These are phyloP conservation scores for Delichon dasypus DNA, from an alignment of 2,797 vertebrate species.

Conservation along the genomic window DNA sequence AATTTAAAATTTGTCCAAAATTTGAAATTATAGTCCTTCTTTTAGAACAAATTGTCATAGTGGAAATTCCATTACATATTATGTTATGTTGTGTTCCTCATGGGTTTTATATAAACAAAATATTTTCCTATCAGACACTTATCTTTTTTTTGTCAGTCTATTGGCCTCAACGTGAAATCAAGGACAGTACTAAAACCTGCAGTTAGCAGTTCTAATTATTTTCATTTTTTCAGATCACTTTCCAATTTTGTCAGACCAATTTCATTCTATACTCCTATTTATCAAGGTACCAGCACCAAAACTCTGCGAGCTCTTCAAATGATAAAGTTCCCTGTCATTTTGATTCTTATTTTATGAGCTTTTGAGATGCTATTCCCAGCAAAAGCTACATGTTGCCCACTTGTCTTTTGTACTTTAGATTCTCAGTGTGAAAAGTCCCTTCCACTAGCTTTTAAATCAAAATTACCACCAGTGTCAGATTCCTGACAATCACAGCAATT, in stretches of 20 bases:
- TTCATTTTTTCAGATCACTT: not conserved
- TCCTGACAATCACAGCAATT: not conserved
- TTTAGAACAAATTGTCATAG: not conserved
- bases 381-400: not conserved
- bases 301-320: not conserved
- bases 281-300: not conserved
- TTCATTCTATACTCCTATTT: not conserved
- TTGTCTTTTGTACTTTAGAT: not conserved
- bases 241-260: not conserved
- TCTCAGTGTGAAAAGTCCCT: not conserved
- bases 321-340: not conserved
- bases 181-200: not conserved
- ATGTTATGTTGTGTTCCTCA: not conserved
- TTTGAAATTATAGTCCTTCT: not conserved
- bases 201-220: not conserved
- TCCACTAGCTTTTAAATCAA: slow-evolving; percentile 22
- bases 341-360: not conserved
- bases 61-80: not conserved
- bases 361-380: not conserved
- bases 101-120: not conserved
- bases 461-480: not conserved
- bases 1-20: not conserved
- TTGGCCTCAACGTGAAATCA: not conserved
- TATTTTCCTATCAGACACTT: not conserved
- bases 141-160: not conserved